These are phyloP conservation scores for Drosophila elegans DNA, from an alignment of 1,140 invertebrate species.

Conservation along the genomic window DNA sequence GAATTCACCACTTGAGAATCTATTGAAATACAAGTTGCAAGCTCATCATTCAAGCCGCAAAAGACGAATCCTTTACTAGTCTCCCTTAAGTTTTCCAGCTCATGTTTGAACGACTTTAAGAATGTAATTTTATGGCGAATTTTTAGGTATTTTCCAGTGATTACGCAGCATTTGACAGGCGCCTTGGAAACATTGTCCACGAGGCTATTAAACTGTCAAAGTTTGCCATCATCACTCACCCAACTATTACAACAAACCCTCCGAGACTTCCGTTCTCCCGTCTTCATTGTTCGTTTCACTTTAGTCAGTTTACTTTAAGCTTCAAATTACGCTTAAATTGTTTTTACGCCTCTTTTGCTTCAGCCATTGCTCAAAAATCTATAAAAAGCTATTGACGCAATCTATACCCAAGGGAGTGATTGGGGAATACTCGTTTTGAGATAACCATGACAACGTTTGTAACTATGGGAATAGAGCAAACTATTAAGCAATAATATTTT, in stretches of 20 bases:
- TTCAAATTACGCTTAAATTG: constrained; percentile 81
- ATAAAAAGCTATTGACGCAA: constrained; percentile 63
- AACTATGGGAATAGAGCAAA: neutral
- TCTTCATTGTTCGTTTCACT: constrained; percentile 19
- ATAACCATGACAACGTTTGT: neutral
- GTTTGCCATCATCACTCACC: constrained; percentile 68
- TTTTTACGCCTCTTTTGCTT: constrained; percentile 66
- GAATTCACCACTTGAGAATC: constrained; percentile 24
- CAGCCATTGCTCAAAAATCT: constrained; percentile 44
- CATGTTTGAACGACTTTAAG: constrained; percentile 8
- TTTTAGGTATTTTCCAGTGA: constrained; percentile 44
- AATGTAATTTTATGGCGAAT: constrained; percentile 8
- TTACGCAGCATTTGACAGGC: constrained; percentile 63
- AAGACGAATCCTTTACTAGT: neutral
- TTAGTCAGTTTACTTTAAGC: constrained; percentile 71
- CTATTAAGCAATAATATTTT: too few species aligned
- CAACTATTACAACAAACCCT: constrained; percentile 44
- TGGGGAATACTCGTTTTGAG: constrained; percentile 2
- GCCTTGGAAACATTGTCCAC: constrained; percentile 13
- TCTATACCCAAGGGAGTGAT: constrained; percentile 15
- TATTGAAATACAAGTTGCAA: constrained; percentile 25
- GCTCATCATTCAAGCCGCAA: constrained; percentile 14
- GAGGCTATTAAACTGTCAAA: constrained; percentile 75
- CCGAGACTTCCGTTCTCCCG: constrained; percentile 10
- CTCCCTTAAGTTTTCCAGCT: neutral